Base-by-base conservation (phyloP, 2,113 vertebrate genomes). In the Aspiorhynchus laticeps region DNA sequence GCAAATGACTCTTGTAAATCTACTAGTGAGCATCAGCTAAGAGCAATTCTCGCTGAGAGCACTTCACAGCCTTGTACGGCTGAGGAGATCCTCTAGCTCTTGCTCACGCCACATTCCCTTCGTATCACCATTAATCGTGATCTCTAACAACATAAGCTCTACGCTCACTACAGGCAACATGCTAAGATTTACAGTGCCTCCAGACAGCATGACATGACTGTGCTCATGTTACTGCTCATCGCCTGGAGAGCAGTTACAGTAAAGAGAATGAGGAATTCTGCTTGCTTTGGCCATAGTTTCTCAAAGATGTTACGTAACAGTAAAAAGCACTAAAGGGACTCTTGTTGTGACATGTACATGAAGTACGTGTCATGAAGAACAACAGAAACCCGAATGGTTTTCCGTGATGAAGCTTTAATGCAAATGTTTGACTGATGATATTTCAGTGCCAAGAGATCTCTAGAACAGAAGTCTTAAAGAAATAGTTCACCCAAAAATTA, bases 211-310 rank as follows among this genome's bases (percentile, higher is more conserved):
- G 48, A 74, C 0, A 14, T 38, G 21, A 80, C 10, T 19, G 21
- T 4, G 26, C 43, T 73, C 82, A 38, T 53, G 82, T 36, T 84
- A 48, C 81, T 14, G 21, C 28, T n/a, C 21, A 78, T 19, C 6
- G n/a, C 43, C 75, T 53, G 15, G 12, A 31, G 76, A 78, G 48
- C 53, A 24, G 65, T 71, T 53, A 36, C 9, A 69, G 63, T 48
- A 31, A 3, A 83, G 28, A 83, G 31, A 53, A 73, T n/a, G 19
- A 83, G 10, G 80, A 67, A 83, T 80, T 80, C 24, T n/a, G 33
- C 78, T 36, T 7, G 8, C 56, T 24, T 38, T 80, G 7, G 59
- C 51, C 53, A 11, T 46, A 69, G 53, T n/a, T 26, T 11, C 78
- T 59, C 80, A 48, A 82, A 46, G 41, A 53, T 3, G 31, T 83